Percentiles rank a stretch among this genome's conserved stretches.
Conservation (phyloP, 2,797 vertebrate genomes). For the Amphiprion clarkii region DNA sequence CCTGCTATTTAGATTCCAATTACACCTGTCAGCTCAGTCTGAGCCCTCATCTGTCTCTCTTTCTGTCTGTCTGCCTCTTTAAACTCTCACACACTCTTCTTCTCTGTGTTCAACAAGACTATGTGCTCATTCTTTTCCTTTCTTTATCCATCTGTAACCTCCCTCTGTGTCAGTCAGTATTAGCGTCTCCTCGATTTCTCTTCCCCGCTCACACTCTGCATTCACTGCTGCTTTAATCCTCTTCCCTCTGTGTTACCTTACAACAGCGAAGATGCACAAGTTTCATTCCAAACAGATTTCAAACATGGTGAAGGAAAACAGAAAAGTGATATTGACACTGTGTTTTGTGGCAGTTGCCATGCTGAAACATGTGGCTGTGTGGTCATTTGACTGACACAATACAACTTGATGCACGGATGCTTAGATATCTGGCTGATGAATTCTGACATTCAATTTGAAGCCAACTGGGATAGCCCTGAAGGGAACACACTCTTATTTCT, state of each 20-base stretch:
- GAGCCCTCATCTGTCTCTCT: conserved; percentile 64
- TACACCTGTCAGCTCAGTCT: conserved; percentile 80
- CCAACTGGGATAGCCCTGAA: not conserved
- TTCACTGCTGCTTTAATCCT: conserved; percentile 58
- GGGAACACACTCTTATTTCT: conserved; percentile 3
- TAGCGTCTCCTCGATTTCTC: conserved; percentile 47
- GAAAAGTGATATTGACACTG: conserved; percentile 10
- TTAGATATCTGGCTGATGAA: conserved; percentile 1
- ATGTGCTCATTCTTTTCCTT: conserved; percentile 58
- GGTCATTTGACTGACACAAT: not conserved
- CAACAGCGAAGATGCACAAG: conserved; percentile 4
- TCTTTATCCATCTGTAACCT: conserved; percentile 61
- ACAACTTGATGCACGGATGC: not conserved
- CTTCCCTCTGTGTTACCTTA: conserved; percentile 26
- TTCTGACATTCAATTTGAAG: conserved; percentile 1
- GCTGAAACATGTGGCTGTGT: conserved; percentile 2
- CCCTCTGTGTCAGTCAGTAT: conserved; percentile 71
- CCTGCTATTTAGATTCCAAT: conserved; percentile 82
- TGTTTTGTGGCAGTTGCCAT: not conserved
- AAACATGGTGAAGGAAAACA: conserved; percentile 19
- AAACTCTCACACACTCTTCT: conserved; percentile 51
- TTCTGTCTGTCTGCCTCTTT: conserved; percentile 43
- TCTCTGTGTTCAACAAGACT: conserved; percentile 59
- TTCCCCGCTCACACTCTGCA: conserved; percentile 12
- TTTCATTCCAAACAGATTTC: conserved; percentile 12